Evolutionary conservation across 2,113 vertebrate species (phyloP), one percentile per base, ranked within the genome.

Genomic region (Odontophorus gujanensis): DNA sequence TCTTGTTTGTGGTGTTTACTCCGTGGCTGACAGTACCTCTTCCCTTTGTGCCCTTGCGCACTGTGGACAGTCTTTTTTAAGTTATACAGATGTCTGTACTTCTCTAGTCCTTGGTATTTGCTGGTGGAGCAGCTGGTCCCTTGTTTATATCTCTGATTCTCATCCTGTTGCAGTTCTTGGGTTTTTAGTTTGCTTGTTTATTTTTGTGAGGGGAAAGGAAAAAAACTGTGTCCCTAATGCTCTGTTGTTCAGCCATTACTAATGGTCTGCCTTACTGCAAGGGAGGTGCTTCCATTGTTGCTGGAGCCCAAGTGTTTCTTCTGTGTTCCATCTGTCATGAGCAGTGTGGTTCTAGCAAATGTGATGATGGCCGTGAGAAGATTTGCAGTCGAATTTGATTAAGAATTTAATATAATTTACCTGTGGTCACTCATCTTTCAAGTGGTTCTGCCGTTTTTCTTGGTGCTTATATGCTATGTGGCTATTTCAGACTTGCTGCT

Each of bases 31-130:
- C 75, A 36, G 78, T 77, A 85, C 82, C 57, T 80, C 80, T 92
- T 94, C 72, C 26, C 26, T 75, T 72, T 40, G 72, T 85, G 55
- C 68, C 75, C 18, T 74, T 81, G 42, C 13, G 16, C 5, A 0
- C 47, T 86, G 78, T 79, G 85, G 78, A 85, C 65, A 83, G 85
- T 65, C 89, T 92, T 87, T 95, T 96, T 95, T 93, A 93, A 85
- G 92, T 89, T 91, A 72, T 80, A 50, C 90, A 95, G 95, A 78
- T 97, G 92, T 95, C 91, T 93, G 92, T 92, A 20, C 73, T 67
- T 20, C 68, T 94, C 76, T 61, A 78, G 82, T 77, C 68, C 24
- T 91, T 81, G 34, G 25, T 90, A 75, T 74, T 48, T 94, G 68
- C 58, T 94, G 73, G 79, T 62, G 72, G 76, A 88, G 73, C 89